Conservation (phyloP, 2,113 vertebrate species). For the Melanocharis versteri region DNA sequence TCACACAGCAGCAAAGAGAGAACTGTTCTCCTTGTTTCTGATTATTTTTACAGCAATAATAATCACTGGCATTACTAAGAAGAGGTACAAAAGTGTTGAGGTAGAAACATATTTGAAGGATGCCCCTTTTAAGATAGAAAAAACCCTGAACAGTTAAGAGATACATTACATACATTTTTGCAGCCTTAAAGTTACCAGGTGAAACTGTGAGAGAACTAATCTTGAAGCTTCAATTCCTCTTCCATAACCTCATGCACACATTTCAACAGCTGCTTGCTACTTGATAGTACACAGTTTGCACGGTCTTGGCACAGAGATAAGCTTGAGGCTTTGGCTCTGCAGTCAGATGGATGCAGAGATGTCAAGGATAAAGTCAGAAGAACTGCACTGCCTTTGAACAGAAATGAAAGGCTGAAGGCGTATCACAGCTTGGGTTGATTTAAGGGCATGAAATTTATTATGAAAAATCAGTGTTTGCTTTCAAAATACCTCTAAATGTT, state of each 20-base stretch:
- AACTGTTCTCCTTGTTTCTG: background rate
- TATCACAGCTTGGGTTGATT: background rate
- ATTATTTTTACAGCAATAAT: background rate
- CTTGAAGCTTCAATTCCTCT: background rate
- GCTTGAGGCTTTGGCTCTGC: background rate
- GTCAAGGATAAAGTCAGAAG: background rate
- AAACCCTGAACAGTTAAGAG: background rate
- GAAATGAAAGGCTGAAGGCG: background rate
- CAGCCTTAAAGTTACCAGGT: background rate
- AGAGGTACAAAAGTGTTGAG: background rate
- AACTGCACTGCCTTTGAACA: background rate
- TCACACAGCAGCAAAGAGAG: background rate
- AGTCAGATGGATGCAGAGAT: background rate
- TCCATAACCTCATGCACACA: background rate
- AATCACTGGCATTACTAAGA: background rate
- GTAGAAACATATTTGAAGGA: background rate
- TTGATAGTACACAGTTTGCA: background rate
- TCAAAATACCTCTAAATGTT: background rate
- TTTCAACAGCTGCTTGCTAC: background rate
- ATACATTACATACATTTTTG: background rate
- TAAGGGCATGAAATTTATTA: background rate
- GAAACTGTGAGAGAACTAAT: accelerated
- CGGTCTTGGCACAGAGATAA: background rate
- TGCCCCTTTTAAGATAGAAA: background rate
- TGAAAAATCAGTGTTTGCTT: background rate